Percentiles rank a stretch among this genome's conserved stretches.
These are phyloP conservation scores for Caenorhabditis becei DNA, from an alignment of 2,888 invertebrate genomes.

Conservation along the genomic window DNA sequence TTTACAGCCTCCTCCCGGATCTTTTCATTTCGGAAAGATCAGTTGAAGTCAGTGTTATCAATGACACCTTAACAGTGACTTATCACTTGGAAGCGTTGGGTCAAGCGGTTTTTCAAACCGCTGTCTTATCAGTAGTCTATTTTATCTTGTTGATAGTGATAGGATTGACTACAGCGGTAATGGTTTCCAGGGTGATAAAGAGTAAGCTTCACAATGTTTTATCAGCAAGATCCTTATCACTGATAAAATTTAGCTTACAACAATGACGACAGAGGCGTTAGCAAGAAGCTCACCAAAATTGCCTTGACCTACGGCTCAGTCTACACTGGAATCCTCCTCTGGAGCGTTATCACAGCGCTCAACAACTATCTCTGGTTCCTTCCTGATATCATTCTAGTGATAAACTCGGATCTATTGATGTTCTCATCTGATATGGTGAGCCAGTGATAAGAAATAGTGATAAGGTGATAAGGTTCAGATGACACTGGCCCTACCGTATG, in stretches of 20 bases:
- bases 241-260: not conserved
- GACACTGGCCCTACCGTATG: slow-evolving; percentile 24
- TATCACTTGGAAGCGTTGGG: not conserved
- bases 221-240: not conserved
- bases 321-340: slow-evolving; percentile 25
- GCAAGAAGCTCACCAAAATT: slow-evolving; percentile 27
- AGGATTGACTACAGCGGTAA: not conserved
- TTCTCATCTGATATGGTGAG: slow-evolving; percentile 33
- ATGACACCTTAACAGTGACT: not conserved
- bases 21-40: too few relatives aligned
- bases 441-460: not conserved
- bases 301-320: slow-evolving; percentile 20
- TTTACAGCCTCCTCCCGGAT: not conserved
- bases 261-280: slow-evolving; percentile 12
- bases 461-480: slow-evolving; percentile 4
- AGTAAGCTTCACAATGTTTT: not conserved
- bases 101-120: too few relatives aligned
- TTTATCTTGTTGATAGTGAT: too few relatives aligned
- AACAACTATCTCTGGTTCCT: slow-evolving; percentile 9
- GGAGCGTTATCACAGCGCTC: slow-evolving; percentile 17
- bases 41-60: not conserved
- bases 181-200: not conserved
- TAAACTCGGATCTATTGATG: not conserved
- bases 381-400: not conserved
- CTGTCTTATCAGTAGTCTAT: too few relatives aligned